Evolutionary conservation across 2,797 vertebrate species (phyloP), one percentile per base, ranked within the genome.

Genomic region (Pseudomugil tenellus): DNA sequence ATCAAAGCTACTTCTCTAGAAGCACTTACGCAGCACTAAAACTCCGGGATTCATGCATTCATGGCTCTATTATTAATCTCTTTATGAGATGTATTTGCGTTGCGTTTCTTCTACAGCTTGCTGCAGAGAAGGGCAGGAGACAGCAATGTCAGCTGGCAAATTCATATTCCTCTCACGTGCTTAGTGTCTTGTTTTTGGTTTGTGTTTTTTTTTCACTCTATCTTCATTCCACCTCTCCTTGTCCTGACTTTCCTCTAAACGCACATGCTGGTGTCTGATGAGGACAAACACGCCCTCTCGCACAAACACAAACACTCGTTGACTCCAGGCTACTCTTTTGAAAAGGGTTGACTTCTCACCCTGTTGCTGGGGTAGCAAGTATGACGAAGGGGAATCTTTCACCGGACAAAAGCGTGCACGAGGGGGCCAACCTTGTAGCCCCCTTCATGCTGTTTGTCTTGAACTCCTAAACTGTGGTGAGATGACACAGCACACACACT

Each of bases 381-480:
- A 72, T 6, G 52, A 67, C 28, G 19, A 76, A 74, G 62, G 72
- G 82, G 89, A 92, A 93, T 91, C 86, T 85, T 55, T 26, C 9
- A 12, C 12, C 10, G 39, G 71, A 93, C 92, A 93, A 92, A 93
- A 80, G 90, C 67, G 60, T 25, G 61, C 56, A 72, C 70, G 83
- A 81, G 71, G 78, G 77, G 8, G 55, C 67, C 62, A 70, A 89
- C 90, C 89, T 88, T 89, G 91, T 92, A 62, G 79, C 61, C 89
- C 88, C 89, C 91, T 93, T 92, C 85, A 92, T 68, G 65, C 67
- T 92, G 86, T 93, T 91, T 93, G 87, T 84, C 79, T 72, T 76
- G 75, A 86, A 70, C 70, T 73, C 66, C 57, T 88, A 89, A 91
- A 91, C 74, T 74, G 68, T 70, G 3, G 11, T 26, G 46, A 63